A percentile compares a stretch with the other conserved stretches of the same genome.
These are phyloP conservation scores for Uria lomvia DNA, from an alignment of 2,113 vertebrate species.

Conservation along the genomic window DNA sequence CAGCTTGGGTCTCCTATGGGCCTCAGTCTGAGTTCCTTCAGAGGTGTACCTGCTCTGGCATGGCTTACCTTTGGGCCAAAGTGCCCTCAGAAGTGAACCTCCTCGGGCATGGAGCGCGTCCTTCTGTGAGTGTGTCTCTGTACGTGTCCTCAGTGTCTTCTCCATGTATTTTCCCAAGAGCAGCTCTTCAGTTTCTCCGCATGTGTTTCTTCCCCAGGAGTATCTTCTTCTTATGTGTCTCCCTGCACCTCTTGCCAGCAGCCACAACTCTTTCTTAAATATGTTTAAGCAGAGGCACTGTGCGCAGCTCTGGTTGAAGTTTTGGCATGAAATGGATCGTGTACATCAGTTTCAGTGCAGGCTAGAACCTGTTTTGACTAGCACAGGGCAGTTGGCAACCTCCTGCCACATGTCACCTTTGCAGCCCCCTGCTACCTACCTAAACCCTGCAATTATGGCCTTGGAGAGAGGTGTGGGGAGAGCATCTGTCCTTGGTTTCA, in stretches of 20 bases:
- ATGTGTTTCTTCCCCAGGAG: not conserved
- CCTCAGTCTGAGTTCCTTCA: not conserved
- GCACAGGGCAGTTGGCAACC: not conserved
- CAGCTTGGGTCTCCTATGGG: not conserved
- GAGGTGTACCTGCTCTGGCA: not conserved
- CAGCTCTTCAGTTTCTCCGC: not conserved
- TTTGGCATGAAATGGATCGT: not conserved
- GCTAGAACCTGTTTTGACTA: not conserved
- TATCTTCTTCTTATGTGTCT: not conserved
- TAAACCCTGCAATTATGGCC: not conserved
- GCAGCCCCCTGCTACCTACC: not conserved
- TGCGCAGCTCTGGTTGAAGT: not conserved
- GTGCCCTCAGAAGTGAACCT: not conserved
- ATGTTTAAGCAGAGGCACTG: not conserved
- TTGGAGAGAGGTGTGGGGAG: not conserved
- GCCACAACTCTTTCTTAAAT: not conserved
- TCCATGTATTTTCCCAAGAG: not conserved
- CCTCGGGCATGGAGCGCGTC: not conserved
- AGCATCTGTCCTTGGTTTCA: not conserved
- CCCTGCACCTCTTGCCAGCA: not conserved
- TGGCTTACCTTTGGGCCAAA: not conserved
- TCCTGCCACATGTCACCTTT: accelerated
- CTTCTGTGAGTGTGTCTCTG: not conserved
- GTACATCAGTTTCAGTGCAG: not conserved
- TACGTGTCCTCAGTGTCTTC: not conserved